These are phyloP conservation scores for Heterodera schachtii DNA, from an alignment of 1,140 invertebrate genomes.

Conservation along the genomic window DNA sequence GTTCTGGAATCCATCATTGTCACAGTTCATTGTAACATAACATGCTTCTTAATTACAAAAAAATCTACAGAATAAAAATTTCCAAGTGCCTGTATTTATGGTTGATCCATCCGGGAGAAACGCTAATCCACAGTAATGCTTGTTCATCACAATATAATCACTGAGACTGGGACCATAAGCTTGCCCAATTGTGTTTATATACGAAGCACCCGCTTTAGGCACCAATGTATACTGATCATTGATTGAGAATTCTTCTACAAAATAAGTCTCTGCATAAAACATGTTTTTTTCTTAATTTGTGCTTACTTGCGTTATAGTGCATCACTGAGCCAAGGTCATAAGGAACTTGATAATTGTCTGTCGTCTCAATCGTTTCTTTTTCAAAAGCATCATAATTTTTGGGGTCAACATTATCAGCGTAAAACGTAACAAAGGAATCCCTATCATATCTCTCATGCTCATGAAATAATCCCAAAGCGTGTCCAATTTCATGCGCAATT, in stretches of 20 bases:
- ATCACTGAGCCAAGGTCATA: slow-evolving; percentile 37
- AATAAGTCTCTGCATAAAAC: neutral
- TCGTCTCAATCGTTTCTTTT: slow-evolving; percentile 12
- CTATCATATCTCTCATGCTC: slow-evolving; percentile 22
- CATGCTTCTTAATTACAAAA: neutral
- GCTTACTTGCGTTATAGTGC: no score
- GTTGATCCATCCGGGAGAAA: no score
- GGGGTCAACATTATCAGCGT: neutral
- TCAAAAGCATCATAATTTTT: slow-evolving; percentile 16
- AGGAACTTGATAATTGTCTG: neutral
- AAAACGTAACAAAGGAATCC: slow-evolving; percentile 15
- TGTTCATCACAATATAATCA: slow-evolving; percentile 30
- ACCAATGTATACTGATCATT: no score
- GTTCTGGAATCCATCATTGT: slow-evolving; percentile 9
- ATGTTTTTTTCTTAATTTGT: neutral
- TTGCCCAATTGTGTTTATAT: slow-evolving; percentile 27
- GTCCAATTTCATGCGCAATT: slow-evolving; percentile 27
- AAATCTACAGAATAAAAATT: neutral
- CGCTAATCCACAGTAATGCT: slow-evolving; percentile 8
- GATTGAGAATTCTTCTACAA: no score
- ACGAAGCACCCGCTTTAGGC: neutral
- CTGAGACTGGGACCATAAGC: slow-evolving; percentile 2
- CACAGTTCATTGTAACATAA: neutral
- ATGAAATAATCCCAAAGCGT: slow-evolving; percentile 26
- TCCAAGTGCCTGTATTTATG: no score